Conservation (phyloP, 2,113 vertebrate genomes). For the Notechis scutatus region DNA sequence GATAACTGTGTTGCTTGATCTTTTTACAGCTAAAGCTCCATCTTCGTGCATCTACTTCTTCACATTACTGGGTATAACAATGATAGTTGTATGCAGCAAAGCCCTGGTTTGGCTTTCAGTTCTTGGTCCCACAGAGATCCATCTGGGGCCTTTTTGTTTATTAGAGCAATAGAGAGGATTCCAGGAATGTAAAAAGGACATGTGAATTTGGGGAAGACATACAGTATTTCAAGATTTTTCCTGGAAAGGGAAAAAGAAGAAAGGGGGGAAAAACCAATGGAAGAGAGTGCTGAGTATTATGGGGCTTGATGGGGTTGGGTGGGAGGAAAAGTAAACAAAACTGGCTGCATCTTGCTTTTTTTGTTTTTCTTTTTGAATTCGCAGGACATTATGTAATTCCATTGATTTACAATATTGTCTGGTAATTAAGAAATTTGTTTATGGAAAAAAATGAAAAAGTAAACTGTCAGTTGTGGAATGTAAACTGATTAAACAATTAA, state of each 20-base stretch:
- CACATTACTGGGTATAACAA: constrained; percentile 59
- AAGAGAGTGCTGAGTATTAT: constrained; percentile 35
- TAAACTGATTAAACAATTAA: constrained; percentile 83
- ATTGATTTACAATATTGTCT: constrained; percentile 70
- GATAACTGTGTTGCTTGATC: constrained; percentile 64
- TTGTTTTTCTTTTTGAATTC: constrained; percentile 62
- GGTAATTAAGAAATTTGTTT: constrained; percentile 77
- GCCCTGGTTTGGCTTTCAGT: constrained; percentile 47
- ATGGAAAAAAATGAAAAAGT: constrained; percentile 73
- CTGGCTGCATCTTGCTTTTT: constrained; percentile 66
- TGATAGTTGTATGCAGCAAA: constrained; percentile 51
- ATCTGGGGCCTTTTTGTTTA: constrained; percentile 39
- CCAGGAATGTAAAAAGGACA: constrained; percentile 52
- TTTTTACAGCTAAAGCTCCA: constrained; percentile 61
- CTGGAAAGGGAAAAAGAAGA: constrained; percentile 10
- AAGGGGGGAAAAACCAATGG: background rate
- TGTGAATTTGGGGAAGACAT: constrained; percentile 50
- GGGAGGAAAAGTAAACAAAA: constrained; percentile 9
- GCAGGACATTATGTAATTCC: constrained; percentile 72
- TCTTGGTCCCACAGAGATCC: constrained; percentile 45
- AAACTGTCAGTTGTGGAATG: constrained; percentile 81
- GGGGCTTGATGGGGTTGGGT: background rate
- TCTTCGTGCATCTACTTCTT: constrained; percentile 67
- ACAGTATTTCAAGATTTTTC: constrained; percentile 61
- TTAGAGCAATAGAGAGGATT: constrained; percentile 42